A percentile compares a stretch with the other conserved stretches of the same genome.
phyloP scores from a whole-genome alignment of 2,113 vertebrate species.

The Dromaius novaehollandiae region DNA sequence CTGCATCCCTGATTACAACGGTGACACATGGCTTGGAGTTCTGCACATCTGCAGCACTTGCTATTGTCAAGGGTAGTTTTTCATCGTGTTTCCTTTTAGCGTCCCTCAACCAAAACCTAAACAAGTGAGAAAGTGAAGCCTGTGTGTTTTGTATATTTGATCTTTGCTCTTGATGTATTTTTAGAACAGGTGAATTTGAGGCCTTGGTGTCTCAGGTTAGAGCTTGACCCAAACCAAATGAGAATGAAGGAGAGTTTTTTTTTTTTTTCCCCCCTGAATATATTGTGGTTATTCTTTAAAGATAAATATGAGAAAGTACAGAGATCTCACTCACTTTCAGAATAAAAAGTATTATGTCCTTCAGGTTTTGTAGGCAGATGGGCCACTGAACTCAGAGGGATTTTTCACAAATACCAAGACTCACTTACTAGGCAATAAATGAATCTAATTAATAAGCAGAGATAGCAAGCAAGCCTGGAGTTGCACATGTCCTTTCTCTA shows the following conservation, averaged over 20 bases:
- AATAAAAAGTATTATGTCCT: background rate
- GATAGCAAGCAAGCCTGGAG: background rate
- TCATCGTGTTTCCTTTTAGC: background rate
- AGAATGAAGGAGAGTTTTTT: background rate
- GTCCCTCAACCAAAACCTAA: background rate
- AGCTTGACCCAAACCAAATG: background rate
- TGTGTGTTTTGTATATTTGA: background rate
- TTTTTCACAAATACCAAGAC: background rate
- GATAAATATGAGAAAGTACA: background rate
- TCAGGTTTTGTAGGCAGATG: background rate
- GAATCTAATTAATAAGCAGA: background rate
- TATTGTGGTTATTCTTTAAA: background rate
- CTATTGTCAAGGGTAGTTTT: background rate
- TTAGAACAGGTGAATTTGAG: background rate
- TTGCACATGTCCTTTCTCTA: background rate
- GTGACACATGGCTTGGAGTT: background rate
- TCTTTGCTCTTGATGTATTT: background rate
- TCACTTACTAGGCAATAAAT: background rate
- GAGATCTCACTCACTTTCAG: background rate
- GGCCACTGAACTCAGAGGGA: background rate
- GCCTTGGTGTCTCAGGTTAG: background rate
- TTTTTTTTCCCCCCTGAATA: background rate
- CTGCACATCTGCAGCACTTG: background rate
- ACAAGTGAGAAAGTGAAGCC: background rate
- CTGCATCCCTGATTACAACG: rapidly evolving